Base-by-base conservation (phyloP, 2,113 vertebrate genomes). In the Leucoraja erinaceus region DNA sequence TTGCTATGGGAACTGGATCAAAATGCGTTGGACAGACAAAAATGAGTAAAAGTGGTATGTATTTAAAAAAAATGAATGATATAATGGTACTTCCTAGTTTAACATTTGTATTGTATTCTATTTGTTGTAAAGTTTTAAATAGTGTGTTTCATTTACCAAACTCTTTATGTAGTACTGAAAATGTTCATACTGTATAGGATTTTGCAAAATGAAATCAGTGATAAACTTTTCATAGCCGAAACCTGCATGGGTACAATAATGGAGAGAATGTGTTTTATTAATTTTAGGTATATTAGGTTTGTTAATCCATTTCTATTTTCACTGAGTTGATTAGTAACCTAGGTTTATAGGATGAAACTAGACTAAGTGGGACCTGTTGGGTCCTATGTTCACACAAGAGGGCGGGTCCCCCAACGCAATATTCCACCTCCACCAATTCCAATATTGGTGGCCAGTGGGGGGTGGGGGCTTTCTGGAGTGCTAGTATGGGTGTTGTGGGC, bases 1-100 rank as follows among this genome's bases (percentile, higher is more conserved):
- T 99, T 94, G 97, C 99, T 56, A 90, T 99, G 95, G 99, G 98
- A 95, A 99, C 98, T 1, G 98, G 99, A 93, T 99, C 99, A 22
- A 99, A 99, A 94, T 99, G 99, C 93, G 97, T 99, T 81, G 98
- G 98, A 75, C 96, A 94, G 84, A 96, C 95, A 63, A 95, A 96
- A 79, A 97, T 99, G 98, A 97, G 98, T 93, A 96, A 96, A 92
- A 96, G 78, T 0, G 99, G 98, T 99, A 94, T 95, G 97, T 93
- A n/a, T 38, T 93, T 95, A 93, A 91, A 70, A 28, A 72, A 25
- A 31, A 22, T 75, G 2, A 28, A 12, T 7, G 5, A 93, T 20
- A 61, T 47, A 75, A 79, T 79, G 47, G 56, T 81, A 38, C 20
- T 14, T 86, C 70, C 5, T 38, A 25, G 31, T n/a, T 79, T 61